A percentile compares a stretch with the other conserved stretches of the same genome.
These are phyloP conservation scores for Rhinichthys osculus DNA, from an alignment of 2,797 vertebrate genomes.

Conservation along the genomic window DNA sequence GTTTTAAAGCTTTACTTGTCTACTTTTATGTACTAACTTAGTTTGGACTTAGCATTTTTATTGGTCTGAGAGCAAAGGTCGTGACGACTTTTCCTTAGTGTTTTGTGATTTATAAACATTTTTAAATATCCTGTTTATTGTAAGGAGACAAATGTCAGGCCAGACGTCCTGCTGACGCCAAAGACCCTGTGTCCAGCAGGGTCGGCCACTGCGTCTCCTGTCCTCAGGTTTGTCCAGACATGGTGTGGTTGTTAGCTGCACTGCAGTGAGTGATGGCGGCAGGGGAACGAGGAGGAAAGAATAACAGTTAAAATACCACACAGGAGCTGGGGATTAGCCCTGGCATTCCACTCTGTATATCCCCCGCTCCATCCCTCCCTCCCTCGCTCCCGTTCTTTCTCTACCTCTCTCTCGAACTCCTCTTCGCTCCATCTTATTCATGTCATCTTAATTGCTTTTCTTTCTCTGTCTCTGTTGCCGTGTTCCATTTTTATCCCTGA, in stretches of 20 bases:
- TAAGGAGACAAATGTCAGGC: slow-evolving; percentile 38
- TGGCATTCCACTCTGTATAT: slow-evolving; percentile 44
- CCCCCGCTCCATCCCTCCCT: slow-evolving; percentile 9
- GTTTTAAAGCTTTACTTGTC: slow-evolving; percentile 14
- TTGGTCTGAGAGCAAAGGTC: not conserved
- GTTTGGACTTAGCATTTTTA: slow-evolving; percentile 12
- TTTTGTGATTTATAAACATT: not conserved
- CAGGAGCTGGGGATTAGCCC: slow-evolving; percentile 55
- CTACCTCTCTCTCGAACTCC: slow-evolving; percentile 10
- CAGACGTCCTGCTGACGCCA: slow-evolving; percentile 9
- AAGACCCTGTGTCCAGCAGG: slow-evolving; percentile 39
- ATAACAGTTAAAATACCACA: slow-evolving; percentile 58
- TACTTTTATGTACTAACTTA: not conserved
- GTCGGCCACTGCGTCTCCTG: slow-evolving; percentile 32
- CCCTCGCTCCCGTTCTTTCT: slow-evolving; percentile 7
- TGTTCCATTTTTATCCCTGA: slow-evolving; percentile 40
- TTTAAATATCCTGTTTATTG: not conserved
- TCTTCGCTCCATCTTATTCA: slow-evolving; percentile 41
- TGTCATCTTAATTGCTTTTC: slow-evolving; percentile 47
- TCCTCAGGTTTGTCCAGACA: slow-evolving; percentile 47
- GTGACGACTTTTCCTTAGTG: not conserved
- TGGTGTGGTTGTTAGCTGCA: slow-evolving; percentile 47
- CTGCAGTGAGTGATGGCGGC: slow-evolving; percentile 60
- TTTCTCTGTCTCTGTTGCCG: slow-evolving; percentile 38
- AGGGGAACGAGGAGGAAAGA: slow-evolving; percentile 50